Conservation (phyloP, 2,797 vertebrate species). For the Cirrhinus mrigala region DNA sequence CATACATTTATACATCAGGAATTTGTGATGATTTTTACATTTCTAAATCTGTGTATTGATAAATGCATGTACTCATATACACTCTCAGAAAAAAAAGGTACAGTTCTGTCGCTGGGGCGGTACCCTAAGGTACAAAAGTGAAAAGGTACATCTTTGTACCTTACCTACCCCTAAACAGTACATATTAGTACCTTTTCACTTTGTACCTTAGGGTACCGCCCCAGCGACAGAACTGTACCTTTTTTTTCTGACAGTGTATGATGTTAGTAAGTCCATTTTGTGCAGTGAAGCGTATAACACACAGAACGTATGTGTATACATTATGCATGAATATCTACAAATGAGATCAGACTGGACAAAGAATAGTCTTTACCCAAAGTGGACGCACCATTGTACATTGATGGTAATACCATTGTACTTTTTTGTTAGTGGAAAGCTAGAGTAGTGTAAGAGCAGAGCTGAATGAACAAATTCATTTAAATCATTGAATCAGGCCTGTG, state of each 20-base stretch:
- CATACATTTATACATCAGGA: background rate
- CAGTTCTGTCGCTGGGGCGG: too few relatives aligned
- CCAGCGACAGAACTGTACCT: too few relatives aligned
- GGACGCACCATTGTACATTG: background rate
- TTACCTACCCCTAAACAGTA: too few relatives aligned
- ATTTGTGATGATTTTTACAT: background rate
- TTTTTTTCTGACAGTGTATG: too few relatives aligned
- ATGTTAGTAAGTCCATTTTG: background rate
- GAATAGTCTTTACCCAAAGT: background rate
- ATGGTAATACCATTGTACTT: background rate
- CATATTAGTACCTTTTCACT: too few relatives aligned
- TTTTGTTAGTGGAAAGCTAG: background rate
- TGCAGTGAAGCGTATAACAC: too few relatives aligned
- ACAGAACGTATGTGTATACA: too few relatives aligned
- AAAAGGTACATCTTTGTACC: too few relatives aligned
- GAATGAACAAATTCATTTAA: background rate
- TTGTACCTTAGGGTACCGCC: too few relatives aligned
- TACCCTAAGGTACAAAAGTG: too few relatives aligned
- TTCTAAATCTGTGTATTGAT: background rate
- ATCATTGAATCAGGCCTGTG: background rate
- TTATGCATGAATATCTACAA: background rate
- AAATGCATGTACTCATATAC: too few relatives aligned
- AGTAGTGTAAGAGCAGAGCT: background rate
- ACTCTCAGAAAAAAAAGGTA: too few relatives aligned
- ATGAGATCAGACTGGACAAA: background rate